Base-by-base conservation (phyloP, 2,888 invertebrate species). In the Pegoplata infirma region DNA sequence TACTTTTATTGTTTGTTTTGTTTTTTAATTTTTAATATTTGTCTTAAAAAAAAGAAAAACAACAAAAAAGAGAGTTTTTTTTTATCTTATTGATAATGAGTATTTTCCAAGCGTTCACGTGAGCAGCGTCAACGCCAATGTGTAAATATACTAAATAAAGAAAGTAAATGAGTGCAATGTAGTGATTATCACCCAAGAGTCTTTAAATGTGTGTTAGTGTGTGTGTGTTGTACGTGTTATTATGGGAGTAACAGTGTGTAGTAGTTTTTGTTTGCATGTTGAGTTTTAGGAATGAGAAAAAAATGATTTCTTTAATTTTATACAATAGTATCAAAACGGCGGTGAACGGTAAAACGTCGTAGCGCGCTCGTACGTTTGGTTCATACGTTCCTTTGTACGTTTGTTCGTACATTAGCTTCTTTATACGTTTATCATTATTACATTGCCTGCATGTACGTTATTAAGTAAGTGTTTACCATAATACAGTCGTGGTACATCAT, bases 251-350 rank as follows among this genome's bases (percentile, higher is more conserved):
- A 21, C 12, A 23, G 17, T 19, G 58, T 67, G 14, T 47, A 40
- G 17, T 21, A 49, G 63, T 21, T 32, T 4, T 10, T 61, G 64
- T 59, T 59, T 72, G 53, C 40, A 55, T 55, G 46, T 46, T 36
- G 5, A 36, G 21, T 14, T n/a, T 14, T 53, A 61, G 67, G 61
- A 67, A 77, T 67, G 76, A 77, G 73, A 67, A 55, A 77, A 72
- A 77, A 77, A 63, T 36, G 40, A 56, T 68, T 63, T 61, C 28
- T 75, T 75, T 77, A 74, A 72, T 71, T 80, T 58, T 59, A 64
- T 80, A 76, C 77, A 74, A 74, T 80, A 80, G 81, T 80, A 74
- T 80, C 67, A 77, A 81, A 68, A 76, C 76, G 81, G 74, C 81
- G 81, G 76, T 81, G 79, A 80, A 81, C 81, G 80, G 61, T 76